Conservation (phyloP, 1,140 invertebrate species). For the Caenorhabditis brenneri region DNA sequence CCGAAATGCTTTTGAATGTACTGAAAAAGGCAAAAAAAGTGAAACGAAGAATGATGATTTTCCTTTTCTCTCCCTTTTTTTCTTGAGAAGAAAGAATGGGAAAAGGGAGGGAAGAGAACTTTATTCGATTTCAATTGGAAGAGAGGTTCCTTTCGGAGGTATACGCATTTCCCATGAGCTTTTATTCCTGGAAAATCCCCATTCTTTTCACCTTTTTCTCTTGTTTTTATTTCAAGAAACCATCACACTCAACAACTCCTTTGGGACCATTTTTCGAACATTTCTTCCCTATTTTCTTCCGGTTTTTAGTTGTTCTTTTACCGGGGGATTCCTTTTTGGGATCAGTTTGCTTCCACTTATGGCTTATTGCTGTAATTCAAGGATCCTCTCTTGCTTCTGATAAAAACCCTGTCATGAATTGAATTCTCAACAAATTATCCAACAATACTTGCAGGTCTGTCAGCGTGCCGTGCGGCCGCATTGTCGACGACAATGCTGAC, state of each 20-base stretch:
- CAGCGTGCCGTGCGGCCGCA: conserved; percentile 68
- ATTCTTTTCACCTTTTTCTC: not conserved
- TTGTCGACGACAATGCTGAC: conserved; percentile 69
- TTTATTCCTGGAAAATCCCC: not conserved
- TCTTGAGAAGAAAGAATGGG: not conserved
- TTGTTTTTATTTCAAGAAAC: not conserved
- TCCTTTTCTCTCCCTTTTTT: not conserved
- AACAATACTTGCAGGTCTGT: conserved; percentile 52
- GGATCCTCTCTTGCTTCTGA: too few species aligned
- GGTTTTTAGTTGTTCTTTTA: not conserved
- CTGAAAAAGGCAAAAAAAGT: conserved; percentile 9
- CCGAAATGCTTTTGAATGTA: conserved; percentile 20
- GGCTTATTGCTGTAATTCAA: too few species aligned
- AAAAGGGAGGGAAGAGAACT: not conserved
- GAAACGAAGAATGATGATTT: conserved; percentile 37
- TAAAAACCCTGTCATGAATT: too few species aligned
- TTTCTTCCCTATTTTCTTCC: not conserved
- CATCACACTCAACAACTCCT: conserved; percentile 1
- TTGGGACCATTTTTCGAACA: not conserved
- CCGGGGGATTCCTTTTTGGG: not conserved
- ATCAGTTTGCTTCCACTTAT: too few species aligned
- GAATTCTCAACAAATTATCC: not conserved
- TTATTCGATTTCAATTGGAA: conserved; percentile 39
- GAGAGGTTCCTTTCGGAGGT: not conserved
- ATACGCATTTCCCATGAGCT: not conserved